Evolutionary conservation across 2,888 invertebrate species (phyloP).

Genomic region (Hyposoter dolosus): DNA sequence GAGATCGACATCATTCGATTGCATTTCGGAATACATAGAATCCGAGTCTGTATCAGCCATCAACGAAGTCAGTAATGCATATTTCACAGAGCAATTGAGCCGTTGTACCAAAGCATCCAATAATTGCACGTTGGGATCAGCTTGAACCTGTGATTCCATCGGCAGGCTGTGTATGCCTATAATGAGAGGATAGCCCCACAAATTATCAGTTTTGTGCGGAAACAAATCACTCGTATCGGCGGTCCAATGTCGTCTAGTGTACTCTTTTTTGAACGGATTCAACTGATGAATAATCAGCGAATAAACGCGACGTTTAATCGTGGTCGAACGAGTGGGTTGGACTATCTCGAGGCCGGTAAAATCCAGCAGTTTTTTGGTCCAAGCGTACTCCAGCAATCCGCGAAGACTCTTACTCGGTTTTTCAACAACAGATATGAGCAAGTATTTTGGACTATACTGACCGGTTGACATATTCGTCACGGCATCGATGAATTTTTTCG

Average conservation of each 20-base stretch:
- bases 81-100: background rate
- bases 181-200: background rate
- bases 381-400: slow-evolving; percentile 54
- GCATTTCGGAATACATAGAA: background rate
- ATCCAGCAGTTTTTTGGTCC: slow-evolving; percentile 60
- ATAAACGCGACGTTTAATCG: background rate
- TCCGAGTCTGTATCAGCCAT: accelerated
- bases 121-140: background rate
- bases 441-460: slow-evolving; percentile 34
- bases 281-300: background rate
- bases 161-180: background rate
- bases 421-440: slow-evolving; percentile 27
- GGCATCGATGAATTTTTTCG: slow-evolving; percentile 12
- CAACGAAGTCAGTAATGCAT: background rate
- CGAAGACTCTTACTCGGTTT: slow-evolving; percentile 36
- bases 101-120: background rate
- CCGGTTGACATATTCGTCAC: slow-evolving; percentile 37
- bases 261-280: slow-evolving; percentile 19
- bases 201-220: background rate
- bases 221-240: background rate
- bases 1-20: background rate
- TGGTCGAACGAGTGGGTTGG: background rate
- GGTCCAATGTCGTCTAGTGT: background rate
- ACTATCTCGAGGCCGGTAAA: slow-evolving; percentile 65
- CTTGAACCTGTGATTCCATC: no score